phyloP scores from a whole-genome alignment of 2,797 vertebrate species.

The Alcedo atthis region DNA sequence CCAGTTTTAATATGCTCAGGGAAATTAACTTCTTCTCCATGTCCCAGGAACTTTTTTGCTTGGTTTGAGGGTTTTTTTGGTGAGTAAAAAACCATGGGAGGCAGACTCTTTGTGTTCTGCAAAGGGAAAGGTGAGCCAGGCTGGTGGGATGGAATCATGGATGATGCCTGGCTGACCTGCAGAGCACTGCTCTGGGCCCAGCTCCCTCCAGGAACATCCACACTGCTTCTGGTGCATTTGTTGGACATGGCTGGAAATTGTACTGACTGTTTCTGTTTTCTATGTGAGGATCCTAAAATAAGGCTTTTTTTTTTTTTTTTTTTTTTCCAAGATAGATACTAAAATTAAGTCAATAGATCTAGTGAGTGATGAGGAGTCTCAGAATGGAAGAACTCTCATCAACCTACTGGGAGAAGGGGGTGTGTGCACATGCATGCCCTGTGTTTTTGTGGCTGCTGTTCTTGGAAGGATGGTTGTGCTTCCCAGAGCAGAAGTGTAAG shows the following conservation, averaged over 20 bases:
- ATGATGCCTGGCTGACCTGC: background rate
- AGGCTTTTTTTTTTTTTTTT: background rate
- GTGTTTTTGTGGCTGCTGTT: background rate
- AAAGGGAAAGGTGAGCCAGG: background rate
- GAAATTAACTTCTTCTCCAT: background rate
- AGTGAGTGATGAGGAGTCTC: background rate
- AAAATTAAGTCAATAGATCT: background rate
- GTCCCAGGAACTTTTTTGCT: background rate
- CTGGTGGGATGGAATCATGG: background rate
- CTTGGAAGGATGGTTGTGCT: background rate
- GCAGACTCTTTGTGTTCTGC: background rate
- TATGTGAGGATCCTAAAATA: background rate
- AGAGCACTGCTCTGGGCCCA: background rate
- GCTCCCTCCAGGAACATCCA: background rate
- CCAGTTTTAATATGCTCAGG: background rate
- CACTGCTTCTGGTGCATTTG: background rate
- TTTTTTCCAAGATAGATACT: background rate
- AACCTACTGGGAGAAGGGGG: background rate
- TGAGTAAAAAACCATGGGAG: background rate
- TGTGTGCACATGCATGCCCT: background rate
- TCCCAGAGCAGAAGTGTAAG: background rate
- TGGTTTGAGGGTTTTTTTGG: background rate
- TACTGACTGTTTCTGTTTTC: background rate
- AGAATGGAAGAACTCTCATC: conserved; percentile 13
- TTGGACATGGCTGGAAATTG: background rate